Percentiles rank a stretch among this genome's conserved stretches.
phyloP scores from a whole-genome alignment of 1,140 invertebrate species.

The Megalonaias nervosa region DNA sequence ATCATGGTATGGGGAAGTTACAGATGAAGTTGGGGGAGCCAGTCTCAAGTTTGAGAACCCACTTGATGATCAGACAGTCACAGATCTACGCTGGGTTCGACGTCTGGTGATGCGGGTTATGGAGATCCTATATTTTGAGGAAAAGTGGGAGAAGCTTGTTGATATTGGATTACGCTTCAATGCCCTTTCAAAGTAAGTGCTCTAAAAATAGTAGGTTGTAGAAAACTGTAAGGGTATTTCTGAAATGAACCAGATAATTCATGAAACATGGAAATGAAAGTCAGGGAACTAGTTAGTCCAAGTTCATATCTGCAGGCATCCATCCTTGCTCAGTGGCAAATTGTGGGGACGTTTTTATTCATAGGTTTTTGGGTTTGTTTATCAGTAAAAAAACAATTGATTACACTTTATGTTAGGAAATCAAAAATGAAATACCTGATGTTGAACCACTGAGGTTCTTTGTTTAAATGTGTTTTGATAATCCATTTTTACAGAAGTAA shows the following conservation, averaged over 20 bases:
- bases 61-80: slow-evolving; percentile 64
- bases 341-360: no score
- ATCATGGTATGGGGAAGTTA: slow-evolving; percentile 58
- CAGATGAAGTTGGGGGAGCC: slow-evolving; percentile 64
- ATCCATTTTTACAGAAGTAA: no score
- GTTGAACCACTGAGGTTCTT: no score
- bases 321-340: no score
- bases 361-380: no score
- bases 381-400: no score
- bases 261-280: no score
- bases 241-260: neutral
- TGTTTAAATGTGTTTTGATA: no score
- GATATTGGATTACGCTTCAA: slow-evolving; percentile 68
- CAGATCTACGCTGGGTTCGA: slow-evolving; percentile 63
- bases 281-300: no score
- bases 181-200: slow-evolving; percentile 67
- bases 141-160: slow-evolving; percentile 70
- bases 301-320: no score
- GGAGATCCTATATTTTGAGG: slow-evolving; percentile 65
- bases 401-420: no score
- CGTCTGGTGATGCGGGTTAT: slow-evolving; percentile 63
- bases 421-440: no score
- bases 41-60: slow-evolving; percentile 67
- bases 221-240: neutral
- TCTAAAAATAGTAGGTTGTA: neutral